phyloP scores from a whole-genome alignment of 2,888 invertebrate genomes.

The Penaeus monodon region DNA sequence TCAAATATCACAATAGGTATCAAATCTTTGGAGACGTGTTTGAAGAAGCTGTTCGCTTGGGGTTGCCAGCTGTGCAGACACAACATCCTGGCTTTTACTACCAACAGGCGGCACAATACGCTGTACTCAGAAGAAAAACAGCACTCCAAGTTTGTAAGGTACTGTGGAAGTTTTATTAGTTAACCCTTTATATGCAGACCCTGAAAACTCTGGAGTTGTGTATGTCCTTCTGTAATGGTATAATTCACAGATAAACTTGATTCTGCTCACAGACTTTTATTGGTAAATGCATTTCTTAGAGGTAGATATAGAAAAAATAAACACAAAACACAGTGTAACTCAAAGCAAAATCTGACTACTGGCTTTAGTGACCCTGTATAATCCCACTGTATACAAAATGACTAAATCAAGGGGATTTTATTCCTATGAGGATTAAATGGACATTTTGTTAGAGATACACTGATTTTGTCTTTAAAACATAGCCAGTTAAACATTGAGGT shows the following conservation, averaged over 20 bases:
- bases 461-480: too few relatives aligned
- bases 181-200: not conserved
- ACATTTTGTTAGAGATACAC: too few relatives aligned
- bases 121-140: slow-evolving; percentile 68
- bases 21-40: slow-evolving; percentile 89
- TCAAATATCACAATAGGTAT: slow-evolving; percentile 24
- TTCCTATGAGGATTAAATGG: too few relatives aligned
- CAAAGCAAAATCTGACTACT: too few relatives aligned
- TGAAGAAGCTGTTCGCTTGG: slow-evolving; percentile 92
- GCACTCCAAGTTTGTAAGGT: slow-evolving; percentile 59
- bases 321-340: too few relatives aligned
- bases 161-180: not conserved
- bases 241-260: not conserved
- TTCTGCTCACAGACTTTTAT: too few relatives aligned
- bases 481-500: too few relatives aligned
- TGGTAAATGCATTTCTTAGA: too few relatives aligned
- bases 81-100: slow-evolving; percentile 98
- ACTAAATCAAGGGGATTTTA: too few relatives aligned
- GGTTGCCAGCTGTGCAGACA: slow-evolving; percentile 92
- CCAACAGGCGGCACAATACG: slow-evolving; percentile 92
- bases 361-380: too few relatives aligned
- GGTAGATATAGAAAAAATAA: too few relatives aligned
- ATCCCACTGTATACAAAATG: too few relatives aligned
- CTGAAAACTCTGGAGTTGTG: not conserved
- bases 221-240: not conserved